These are phyloP conservation scores for Spodoptera picta DNA, from an alignment of 2,888 invertebrate genomes.

Conservation along the genomic window DNA sequence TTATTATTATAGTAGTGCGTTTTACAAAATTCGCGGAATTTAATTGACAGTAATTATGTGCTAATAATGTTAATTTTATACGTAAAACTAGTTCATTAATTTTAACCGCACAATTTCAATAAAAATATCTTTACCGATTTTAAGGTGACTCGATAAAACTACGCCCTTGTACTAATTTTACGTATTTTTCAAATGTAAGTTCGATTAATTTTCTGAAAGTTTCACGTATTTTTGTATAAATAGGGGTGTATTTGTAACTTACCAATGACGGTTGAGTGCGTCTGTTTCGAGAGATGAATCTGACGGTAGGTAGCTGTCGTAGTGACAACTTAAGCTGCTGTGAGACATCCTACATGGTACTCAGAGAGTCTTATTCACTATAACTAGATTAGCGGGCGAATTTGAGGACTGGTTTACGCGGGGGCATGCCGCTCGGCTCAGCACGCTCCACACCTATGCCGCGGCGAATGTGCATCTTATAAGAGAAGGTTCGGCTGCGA, in stretches of 20 bases:
- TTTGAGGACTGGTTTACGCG: slow-evolving; percentile 70
- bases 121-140: too few species aligned
- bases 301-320: slow-evolving; percentile 86
- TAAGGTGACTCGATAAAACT: too few species aligned
- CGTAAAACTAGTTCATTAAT: too few species aligned
- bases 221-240: slow-evolving; percentile 8
- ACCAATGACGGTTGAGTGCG: slow-evolving; percentile 86
- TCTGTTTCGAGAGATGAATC: slow-evolving; percentile 86
- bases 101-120: too few species aligned
- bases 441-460: slow-evolving; percentile 86
- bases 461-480: slow-evolving; percentile 86
- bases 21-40: too few species aligned
- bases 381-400: slow-evolving; percentile 73
- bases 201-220: background rate
- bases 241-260: slow-evolving; percentile 62
- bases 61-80: too few species aligned
- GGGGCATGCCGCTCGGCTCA: slow-evolving; percentile 82
- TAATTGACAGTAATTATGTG: too few species aligned
- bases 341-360: slow-evolving; percentile 89
- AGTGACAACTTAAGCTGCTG: slow-evolving; percentile 86
- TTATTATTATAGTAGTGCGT: too few species aligned
- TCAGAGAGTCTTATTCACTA: slow-evolving; percentile 77
- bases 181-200: background rate
- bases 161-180: too few species aligned
- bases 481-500: slow-evolving; percentile 85